Percentiles rank a stretch among this genome's conserved stretches.
These are phyloP conservation scores for Gopherus evgoodei DNA, from an alignment of 2,113 vertebrate species.

Conservation along the genomic window DNA sequence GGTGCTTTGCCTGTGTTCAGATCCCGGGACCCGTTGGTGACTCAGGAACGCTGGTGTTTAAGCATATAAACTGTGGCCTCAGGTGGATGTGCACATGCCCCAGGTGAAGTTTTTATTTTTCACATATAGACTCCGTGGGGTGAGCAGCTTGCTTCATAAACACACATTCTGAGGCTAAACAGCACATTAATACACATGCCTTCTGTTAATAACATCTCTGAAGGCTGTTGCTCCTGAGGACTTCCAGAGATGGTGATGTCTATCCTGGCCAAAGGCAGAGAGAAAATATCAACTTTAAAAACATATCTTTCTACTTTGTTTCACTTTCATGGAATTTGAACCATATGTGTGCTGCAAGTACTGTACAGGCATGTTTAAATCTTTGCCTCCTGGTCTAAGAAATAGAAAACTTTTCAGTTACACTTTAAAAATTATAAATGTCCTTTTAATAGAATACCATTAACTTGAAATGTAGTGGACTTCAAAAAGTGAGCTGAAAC, in stretches of 20 bases:
- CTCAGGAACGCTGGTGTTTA: neutral
- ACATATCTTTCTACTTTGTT: slow-evolving; percentile 57
- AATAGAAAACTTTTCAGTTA: neutral
- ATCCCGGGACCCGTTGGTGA: neutral
- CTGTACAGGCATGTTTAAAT: neutral
- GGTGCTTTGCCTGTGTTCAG: neutral
- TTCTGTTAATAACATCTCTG: neutral
- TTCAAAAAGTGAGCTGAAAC: neutral
- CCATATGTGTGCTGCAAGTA: neutral
- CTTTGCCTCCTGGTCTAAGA: accelerated
- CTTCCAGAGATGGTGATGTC: neutral
- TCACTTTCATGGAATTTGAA: slow-evolving; percentile 19
- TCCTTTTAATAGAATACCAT: neutral
- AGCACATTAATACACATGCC: neutral
- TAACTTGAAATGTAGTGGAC: neutral
- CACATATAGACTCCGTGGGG: neutral
- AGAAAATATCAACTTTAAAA: neutral
- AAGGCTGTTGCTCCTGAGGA: neutral
- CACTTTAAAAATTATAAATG: neutral
- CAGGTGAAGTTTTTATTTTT: neutral
- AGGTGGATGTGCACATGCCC: accelerated
- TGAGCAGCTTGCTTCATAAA: neutral
- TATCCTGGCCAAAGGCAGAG: neutral
- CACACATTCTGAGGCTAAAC: accelerated
- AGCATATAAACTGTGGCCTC: neutral